Base-by-base conservation (phyloP, 2,888 invertebrate genomes). In the Melieria picta region DNA sequence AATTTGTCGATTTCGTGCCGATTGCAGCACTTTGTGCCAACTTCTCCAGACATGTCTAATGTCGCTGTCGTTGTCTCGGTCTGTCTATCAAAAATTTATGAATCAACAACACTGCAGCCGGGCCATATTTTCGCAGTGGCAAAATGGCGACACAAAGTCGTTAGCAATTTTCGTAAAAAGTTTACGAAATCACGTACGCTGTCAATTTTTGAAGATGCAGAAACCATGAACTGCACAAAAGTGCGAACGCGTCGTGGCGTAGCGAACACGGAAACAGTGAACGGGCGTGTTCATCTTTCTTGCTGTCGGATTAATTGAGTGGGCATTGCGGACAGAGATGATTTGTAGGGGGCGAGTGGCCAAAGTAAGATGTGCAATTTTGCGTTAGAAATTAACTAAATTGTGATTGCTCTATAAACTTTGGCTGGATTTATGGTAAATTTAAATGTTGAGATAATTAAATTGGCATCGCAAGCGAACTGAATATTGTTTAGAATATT, bases 161-260 rank as follows among this genome's bases (percentile, higher is more conserved):
- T 55, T 71, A 71, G 65, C 65, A 71, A 71, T 71, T 71, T 71
- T 65, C 71, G 71, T 72, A 74, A 75, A 77, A 76, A 73, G 60
- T 73, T 77, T 76, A 71, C 73, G 52, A 77, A 76, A 77, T 78
- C 77, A 78, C 77, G 77, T 78, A 78, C 75, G 69, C 70, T 77
- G 77, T 78, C 77, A 77, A 76, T 77, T 74, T 69, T 67, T 71
- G 70, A 64, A 65, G 61, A 70, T 65, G 64, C 58, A 62, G 56
- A 63, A 69, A 63, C 63, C 63, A 69, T 69, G 62, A 62, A 69
- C n/a, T 63, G 47, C n/a, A 55, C 52, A 45, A 47, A 47, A 47
- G 47, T 47, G 46, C 46, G 60, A 52, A 43, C 43, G 57, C 47
- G 30, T 48, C 30, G 30, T 30, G 3, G 60, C 48, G 43, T 61